Base-by-base conservation (phyloP, 2,888 invertebrate species). In the Drosophila peninsularis region DNA sequence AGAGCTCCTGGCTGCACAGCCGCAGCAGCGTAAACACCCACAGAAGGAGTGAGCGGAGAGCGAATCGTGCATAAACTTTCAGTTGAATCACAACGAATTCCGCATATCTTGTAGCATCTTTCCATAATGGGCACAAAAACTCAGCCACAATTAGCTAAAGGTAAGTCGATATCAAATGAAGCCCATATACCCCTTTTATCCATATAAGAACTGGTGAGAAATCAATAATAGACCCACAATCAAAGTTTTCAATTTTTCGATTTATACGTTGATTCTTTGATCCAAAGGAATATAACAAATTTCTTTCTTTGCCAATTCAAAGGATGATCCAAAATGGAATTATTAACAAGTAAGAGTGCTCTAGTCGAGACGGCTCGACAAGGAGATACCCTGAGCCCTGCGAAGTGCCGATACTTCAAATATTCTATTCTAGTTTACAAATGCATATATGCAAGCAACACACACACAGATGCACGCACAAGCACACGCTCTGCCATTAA, bases 111-210 rank as follows among this genome's bases (percentile, higher is more conserved):
- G 44, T 39, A 54, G 53, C 56, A 78, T 60, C 49, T 74, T 54
- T 75, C 78, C 90, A 90, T 81, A 84, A 91, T 91, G 90, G 90
- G 90, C 82, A 91, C 86, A 89, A 91, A 90, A 90, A 91, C 90
- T 75, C 90, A 90, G 74, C 91, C 91, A 39, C 90, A 91, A 78
- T 70, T 82, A 78, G 72, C 84, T 65, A 91, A 84, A 82, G 91
- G 90, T 90, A 34, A 88, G 90, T 80, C 3, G 3, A 36, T 49
- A 19, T 27, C 7, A 9, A 27, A 39, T 17, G 9, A 17, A 2
- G 1, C 10, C 10, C 10, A 39, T 17, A 17, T 1, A 17, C 1
- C 37, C 11, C n/a, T 9, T 3, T 7, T 37, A 10, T 17, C 39
- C 17, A 4, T 4, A 9, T 37, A n/a, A n/a, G n/a, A 37, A 7